phyloP scores from a whole-genome alignment of 2,888 invertebrate genomes.

The Rhamphomyia laevipes region DNA sequence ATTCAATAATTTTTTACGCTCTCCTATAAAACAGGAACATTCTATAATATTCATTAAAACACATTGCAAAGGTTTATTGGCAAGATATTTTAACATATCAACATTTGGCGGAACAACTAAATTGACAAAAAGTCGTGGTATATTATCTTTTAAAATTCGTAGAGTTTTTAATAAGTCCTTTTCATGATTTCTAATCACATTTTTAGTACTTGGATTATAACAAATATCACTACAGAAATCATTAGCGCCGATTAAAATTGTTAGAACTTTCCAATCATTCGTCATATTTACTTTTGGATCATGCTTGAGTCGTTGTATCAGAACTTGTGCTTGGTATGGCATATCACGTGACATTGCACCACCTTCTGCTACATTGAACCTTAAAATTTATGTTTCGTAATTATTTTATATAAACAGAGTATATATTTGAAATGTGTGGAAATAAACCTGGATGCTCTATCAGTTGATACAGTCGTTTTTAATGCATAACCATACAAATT shows the following conservation, averaged over 20 bases:
- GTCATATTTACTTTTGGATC: conserved; percentile 44
- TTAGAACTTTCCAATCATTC: conserved; percentile 51
- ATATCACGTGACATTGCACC: conserved; percentile 47
- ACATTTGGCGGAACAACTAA: conserved; percentile 43
- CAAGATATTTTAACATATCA: conserved; percentile 30
- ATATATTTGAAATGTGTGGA: too few relatives aligned
- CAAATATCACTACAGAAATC: conserved; percentile 50
- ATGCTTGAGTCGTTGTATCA: conserved; percentile 42
- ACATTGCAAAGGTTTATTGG: conserved; percentile 38
- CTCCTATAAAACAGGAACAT: conserved; percentile 46
- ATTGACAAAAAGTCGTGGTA: conserved; percentile 49
- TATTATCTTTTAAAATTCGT: conserved; percentile 42
- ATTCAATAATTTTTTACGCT: conserved; percentile 1
- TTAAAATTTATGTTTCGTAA: too few relatives aligned
- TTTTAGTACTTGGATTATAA: conserved; percentile 34
- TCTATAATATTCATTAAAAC: conserved; percentile 36
- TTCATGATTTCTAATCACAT: conserved; percentile 38
- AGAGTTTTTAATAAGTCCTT: conserved; percentile 37
- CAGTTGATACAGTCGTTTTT: conserved; percentile 39
- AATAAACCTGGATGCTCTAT: conserved; percentile 25
- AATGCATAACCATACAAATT: conserved; percentile 48
- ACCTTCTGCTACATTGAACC: conserved; percentile 47
- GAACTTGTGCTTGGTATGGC: conserved; percentile 43
- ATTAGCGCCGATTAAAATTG: conserved; percentile 47
- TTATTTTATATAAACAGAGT: too few relatives aligned